Conservation (phyloP, 2,113 vertebrate genomes). For the Myocastor coypus region DNA sequence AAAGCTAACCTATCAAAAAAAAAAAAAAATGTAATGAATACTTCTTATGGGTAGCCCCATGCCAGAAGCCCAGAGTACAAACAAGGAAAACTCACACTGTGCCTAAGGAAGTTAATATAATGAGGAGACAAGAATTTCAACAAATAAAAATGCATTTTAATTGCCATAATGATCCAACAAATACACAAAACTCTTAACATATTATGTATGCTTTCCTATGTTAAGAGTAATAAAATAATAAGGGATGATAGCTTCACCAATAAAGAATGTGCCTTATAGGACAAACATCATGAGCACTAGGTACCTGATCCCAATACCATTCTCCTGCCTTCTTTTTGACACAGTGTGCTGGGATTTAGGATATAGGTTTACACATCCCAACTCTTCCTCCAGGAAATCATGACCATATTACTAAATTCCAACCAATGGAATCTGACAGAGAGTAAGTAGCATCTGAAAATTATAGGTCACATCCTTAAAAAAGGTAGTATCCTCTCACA, state of each 20-base stretch:
- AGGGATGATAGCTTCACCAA: not conserved
- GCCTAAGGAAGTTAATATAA: slow-evolving; percentile 30
- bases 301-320: not conserved
- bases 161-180: slow-evolving; percentile 1
- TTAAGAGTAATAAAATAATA: slow-evolving; percentile 3
- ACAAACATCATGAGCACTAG: not conserved
- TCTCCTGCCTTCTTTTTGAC: not conserved
- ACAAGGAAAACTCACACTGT: not conserved
- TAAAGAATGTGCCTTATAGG: not conserved
- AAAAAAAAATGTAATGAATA: not conserved
- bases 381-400: not conserved
- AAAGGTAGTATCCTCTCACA: not conserved
- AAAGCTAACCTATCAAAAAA: not conserved
- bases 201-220: not conserved
- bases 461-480: not conserved
- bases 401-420: not conserved
- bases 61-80: not conserved
- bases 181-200: not conserved
- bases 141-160: not conserved
- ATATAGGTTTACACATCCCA: not conserved
- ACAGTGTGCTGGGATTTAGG: not conserved
- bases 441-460: not conserved
- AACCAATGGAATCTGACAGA: not conserved
- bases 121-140: not conserved
- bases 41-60: not conserved